phyloP scores from a whole-genome alignment of 2,797 vertebrate genomes.

The Odontamblyopus lacepedii region DNA sequence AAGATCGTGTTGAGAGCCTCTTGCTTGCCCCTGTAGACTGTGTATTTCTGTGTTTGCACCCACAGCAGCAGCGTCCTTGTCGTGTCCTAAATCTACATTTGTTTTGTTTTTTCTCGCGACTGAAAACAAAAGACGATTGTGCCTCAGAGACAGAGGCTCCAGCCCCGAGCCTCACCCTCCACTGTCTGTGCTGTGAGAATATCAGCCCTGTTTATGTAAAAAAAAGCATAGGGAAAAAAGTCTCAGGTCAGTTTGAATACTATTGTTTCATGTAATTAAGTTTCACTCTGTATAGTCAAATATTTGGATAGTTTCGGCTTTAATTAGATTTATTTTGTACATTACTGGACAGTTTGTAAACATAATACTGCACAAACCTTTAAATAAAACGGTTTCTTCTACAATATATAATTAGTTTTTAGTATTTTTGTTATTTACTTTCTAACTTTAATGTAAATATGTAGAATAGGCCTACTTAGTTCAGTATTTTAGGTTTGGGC shows the following conservation, averaged over 20 bases:
- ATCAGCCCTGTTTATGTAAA: not conserved
- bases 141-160: conserved; percentile 9
- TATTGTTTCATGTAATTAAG: not conserved
- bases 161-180: conserved; percentile 1
- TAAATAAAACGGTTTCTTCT: too few relatives aligned
- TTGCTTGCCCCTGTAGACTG: not conserved
- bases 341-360: too few relatives aligned
- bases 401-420: too few relatives aligned
- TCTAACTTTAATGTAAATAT: too few relatives aligned
- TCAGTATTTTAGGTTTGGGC: not conserved
- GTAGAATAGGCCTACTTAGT: too few relatives aligned
- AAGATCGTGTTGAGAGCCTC: not conserved
- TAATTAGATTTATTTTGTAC: too few relatives aligned
- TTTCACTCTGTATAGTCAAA: not conserved
- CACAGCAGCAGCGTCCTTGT: conserved; percentile 1
- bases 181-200: not conserved
- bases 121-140: conserved; percentile 10
- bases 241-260: not conserved
- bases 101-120: not conserved
- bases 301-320: not conserved
- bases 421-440: too few relatives aligned
- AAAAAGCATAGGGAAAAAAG: not conserved
- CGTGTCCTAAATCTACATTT: conserved; percentile 10
- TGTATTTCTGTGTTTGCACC: not conserved
- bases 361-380: too few relatives aligned